Evolutionary conservation across 2,113 vertebrate species (phyloP).

Genomic region (Thomomys bottae): DNA sequence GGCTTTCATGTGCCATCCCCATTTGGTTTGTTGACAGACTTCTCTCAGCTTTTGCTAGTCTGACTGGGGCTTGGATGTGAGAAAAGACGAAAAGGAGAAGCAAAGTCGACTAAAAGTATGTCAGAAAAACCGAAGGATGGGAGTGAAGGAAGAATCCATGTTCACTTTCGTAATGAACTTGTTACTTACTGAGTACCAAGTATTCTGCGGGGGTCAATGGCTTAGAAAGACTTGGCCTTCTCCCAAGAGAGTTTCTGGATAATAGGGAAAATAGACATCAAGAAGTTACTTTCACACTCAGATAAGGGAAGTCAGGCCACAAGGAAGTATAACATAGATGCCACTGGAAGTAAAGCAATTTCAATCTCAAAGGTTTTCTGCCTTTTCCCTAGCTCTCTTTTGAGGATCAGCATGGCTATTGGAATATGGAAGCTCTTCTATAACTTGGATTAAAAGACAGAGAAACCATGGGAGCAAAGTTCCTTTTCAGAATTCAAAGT

Average conservation of each 20-base stretch:
- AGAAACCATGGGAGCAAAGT: not conserved
- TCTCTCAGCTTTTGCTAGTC: not conserved
- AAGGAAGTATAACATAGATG: not conserved
- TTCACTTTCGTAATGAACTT: not conserved
- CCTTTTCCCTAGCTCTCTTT: not conserved
- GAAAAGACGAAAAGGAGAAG: not conserved
- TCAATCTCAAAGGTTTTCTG: not conserved
- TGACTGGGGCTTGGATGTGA: not conserved
- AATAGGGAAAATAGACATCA: not conserved
- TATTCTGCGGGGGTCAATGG: too few relatives aligned
- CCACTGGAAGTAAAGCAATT: not conserved
- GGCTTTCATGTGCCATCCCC: not conserved
- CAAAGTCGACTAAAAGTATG: not conserved
- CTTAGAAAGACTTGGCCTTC: not conserved
- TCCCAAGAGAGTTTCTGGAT: not conserved
- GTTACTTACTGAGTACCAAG: not conserved
- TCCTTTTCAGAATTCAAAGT: slow-evolving; percentile 49
- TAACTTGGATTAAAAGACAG: slow-evolving; percentile 1
- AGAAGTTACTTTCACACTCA: not conserved
- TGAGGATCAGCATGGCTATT: not conserved
- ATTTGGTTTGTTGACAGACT: not conserved
- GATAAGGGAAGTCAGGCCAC: not conserved
- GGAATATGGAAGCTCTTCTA: not conserved
- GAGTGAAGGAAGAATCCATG: not conserved
- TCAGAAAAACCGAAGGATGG: not conserved